A percentile compares a stretch with the other conserved stretches of the same genome.
phyloP scores from a whole-genome alignment of 1,140 invertebrate genomes.

The Drosophila lacertosa region DNA sequence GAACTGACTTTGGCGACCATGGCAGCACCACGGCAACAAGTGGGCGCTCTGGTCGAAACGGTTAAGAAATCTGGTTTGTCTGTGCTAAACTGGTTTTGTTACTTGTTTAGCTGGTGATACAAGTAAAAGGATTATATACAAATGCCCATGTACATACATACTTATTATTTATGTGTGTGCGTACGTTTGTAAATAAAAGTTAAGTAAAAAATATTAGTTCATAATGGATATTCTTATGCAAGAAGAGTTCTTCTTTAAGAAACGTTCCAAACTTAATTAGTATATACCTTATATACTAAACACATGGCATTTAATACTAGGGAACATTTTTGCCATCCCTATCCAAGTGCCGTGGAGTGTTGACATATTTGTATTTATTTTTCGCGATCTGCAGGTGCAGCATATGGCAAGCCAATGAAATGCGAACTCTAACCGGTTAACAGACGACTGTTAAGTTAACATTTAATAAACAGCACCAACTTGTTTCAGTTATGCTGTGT shows the following conservation, averaged over 20 bases:
- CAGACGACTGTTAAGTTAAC: conserved; percentile 66
- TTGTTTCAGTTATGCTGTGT: conserved; percentile 69
- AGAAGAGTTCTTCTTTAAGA: neutral
- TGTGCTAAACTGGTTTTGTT: conserved; percentile 41
- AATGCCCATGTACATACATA: conserved; percentile 22
- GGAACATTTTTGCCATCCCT: neutral
- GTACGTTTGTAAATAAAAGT: conserved; percentile 13
- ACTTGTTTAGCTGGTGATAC: conserved; percentile 43
- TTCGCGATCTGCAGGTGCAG: conserved; percentile 70
- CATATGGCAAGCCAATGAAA: conserved; percentile 27
- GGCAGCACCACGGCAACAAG: conserved; percentile 48
- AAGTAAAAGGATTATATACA: conserved; percentile 47
- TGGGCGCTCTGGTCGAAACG: conserved; percentile 49
- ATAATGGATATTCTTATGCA: neutral
- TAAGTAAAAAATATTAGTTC: conserved; percentile 12
- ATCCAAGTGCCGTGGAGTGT: conserved; percentile 14
- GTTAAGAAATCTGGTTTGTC: conserved; percentile 55
- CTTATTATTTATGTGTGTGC: neutral
- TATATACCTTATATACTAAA: neutral
- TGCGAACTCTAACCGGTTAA: conserved; percentile 54
- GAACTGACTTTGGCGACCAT: conserved; percentile 53
- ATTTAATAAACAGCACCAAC: conserved; percentile 65
- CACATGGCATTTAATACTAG: neutral
- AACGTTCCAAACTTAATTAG: neutral
- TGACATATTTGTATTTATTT: conserved; percentile 40